These are phyloP conservation scores for Drosophila repleta DNA, from an alignment of 1,140 invertebrate species.

Conservation along the genomic window DNA sequence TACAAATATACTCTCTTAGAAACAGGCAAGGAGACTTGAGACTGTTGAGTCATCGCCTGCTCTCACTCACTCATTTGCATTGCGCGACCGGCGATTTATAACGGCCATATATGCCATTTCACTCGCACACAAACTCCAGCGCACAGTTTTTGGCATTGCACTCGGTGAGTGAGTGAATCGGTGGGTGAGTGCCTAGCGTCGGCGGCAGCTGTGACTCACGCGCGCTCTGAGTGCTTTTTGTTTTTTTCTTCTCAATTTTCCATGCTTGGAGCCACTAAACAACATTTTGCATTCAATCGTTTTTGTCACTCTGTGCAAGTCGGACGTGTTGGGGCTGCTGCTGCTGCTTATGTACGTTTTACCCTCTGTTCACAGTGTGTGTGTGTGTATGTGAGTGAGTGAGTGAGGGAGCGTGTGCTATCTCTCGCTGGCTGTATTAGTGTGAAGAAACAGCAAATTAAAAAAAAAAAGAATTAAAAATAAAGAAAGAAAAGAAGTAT, in stretches of 20 bases:
- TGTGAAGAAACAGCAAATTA: constrained; percentile 54
- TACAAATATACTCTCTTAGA: constrained; percentile 8
- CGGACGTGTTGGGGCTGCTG: constrained; percentile 64
- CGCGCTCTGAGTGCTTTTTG: constrained; percentile 53
- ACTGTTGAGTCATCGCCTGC: constrained; percentile 74
- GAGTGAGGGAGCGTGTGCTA: constrained; percentile 62
- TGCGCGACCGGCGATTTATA: constrained; percentile 68
- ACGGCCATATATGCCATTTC: constrained; percentile 63
- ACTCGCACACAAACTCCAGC: constrained; percentile 59
- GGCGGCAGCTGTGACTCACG: constrained; percentile 56
- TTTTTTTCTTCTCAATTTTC: constrained; percentile 48
- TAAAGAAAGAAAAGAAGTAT: constrained; percentile 29
- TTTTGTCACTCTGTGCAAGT: constrained; percentile 68
- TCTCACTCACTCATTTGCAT: constrained; percentile 80
- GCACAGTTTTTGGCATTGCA: constrained; percentile 52
- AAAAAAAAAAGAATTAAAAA: neutral
- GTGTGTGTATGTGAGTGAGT: constrained; percentile 35
- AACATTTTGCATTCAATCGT: constrained; percentile 56
- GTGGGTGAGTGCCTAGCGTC: constrained; percentile 35
- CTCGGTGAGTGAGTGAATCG: constrained; percentile 33
- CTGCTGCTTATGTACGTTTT: constrained; percentile 41
- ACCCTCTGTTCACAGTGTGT: constrained; percentile 39
- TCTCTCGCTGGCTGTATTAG: constrained; percentile 62
- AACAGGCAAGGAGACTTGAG: constrained; percentile 39
- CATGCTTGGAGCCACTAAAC: constrained; percentile 36